These are phyloP conservation scores for Brachypalpus laphriformis DNA, from an alignment of 2,888 invertebrate genomes.

Conservation along the genomic window DNA sequence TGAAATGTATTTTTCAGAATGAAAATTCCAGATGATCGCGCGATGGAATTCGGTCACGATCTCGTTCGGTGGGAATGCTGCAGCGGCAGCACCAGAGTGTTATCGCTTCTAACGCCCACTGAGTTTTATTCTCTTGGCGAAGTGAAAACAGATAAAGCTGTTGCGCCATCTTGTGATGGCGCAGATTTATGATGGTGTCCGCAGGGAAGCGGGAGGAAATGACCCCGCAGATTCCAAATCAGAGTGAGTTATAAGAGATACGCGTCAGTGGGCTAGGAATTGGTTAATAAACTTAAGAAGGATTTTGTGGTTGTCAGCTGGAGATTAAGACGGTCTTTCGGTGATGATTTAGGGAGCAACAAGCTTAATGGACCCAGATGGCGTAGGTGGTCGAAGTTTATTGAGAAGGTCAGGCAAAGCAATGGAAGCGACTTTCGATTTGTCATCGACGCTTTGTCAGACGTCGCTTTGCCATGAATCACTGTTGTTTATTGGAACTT, in stretches of 20 bases:
- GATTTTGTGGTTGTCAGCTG: neutral
- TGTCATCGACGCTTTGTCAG: no score
- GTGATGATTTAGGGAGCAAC: neutral
- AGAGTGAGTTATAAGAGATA: neutral
- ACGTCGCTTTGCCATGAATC: neutral
- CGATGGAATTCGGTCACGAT: slow-evolving; percentile 14
- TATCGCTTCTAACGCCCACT: slow-evolving; percentile 38
- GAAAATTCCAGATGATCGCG: neutral
- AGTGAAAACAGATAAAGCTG: slow-evolving; percentile 8
- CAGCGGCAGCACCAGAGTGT: neutral
- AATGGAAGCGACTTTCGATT: neutral
- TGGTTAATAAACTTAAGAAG: neutral
- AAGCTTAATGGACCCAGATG: neutral
- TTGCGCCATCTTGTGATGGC: slow-evolving; percentile 9
- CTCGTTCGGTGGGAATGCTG: slow-evolving; percentile 7
- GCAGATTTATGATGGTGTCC: neutral
- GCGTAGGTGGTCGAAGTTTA: neutral
- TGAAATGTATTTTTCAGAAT: neutral
- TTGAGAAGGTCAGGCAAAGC: neutral
- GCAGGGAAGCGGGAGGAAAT: neutral
- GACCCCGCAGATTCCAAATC: neutral
- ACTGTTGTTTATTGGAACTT: neutral
- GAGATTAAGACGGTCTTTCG: neutral
- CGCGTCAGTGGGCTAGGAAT: neutral
- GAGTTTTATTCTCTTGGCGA: neutral